phyloP scores from a whole-genome alignment of 2,797 vertebrate genomes.

The Myoxocephalus aenaeus region DNA sequence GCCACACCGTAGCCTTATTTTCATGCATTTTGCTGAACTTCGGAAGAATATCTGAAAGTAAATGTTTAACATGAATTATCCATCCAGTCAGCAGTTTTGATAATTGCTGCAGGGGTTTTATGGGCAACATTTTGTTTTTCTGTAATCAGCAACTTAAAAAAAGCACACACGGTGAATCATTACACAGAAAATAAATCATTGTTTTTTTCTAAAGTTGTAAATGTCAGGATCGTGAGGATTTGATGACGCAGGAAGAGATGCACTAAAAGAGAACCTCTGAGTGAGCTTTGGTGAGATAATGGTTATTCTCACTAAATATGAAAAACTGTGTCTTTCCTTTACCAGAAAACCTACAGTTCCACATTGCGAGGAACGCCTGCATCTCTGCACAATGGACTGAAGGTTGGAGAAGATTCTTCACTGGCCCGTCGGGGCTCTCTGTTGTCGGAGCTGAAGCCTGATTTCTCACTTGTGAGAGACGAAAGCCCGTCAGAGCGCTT shows the following conservation, averaged over 20 bases:
- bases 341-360: conserved; percentile 93
- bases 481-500: conserved; percentile 87
- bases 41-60: not conserved
- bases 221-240: not conserved
- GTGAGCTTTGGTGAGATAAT: not conserved
- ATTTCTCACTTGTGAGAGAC: conserved; percentile 79
- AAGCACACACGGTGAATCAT: not conserved
- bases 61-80: conserved; percentile 18
- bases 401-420: conserved; percentile 80
- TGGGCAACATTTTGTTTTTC: not conserved
- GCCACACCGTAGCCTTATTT: not conserved
- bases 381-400: conserved; percentile 86
- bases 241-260: not conserved
- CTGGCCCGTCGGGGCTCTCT: conserved; percentile 90
- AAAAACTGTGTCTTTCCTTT: conserved; percentile 19
- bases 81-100: conserved; percentile 18
- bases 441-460: conserved; percentile 84
- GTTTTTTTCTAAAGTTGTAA: not conserved
- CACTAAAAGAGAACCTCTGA: not conserved
- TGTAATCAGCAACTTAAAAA: conserved; percentile 20
- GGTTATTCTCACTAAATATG: not conserved
- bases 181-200: not conserved
- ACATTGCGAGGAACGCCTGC: conserved; percentile 86
- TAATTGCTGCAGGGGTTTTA: conserved; percentile 7
- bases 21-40: not conserved